Evolutionary conservation across 2,113 vertebrate species (phyloP), one percentile per base, ranked within the genome.

Genomic region (Montifringilla adamsi): DNA sequence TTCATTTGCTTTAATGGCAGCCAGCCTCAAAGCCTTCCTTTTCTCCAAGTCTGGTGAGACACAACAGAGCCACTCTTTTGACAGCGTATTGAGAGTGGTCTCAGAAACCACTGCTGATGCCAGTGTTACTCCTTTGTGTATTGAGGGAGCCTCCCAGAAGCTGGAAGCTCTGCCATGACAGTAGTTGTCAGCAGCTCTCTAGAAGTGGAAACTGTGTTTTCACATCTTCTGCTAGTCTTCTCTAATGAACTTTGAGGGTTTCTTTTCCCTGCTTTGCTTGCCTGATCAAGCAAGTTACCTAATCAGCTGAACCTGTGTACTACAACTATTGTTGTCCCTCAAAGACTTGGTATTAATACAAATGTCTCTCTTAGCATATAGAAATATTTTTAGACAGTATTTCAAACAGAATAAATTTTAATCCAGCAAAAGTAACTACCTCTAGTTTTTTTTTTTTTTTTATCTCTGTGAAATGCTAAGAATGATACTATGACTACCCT

Each of bases 1-100:
- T 77, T 16, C 4, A 15, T 90, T 94, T 88, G 35, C n/a, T 85
- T 85, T 58, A 73, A 77, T 28, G 43, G n/a, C 63, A 95, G 41
- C n/a, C 59, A 81, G 4, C 6, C 33, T 77, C 63, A 90, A 90
- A 90, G 22, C 10, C 39, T 35, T 66, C 53, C 28, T 66, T 75
- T 28, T 68, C 50, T 68, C 23, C 58, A 33, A 43, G 18, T 44
- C 37, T 75, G 35, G 22, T 11, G 50, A 55, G 49, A 66, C 44
- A 56, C 17, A 60, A 16, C n/a, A 89, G 49, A 87, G 58, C 22
- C 10, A 2, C 31, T 87, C n/a, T 63, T 58, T 47, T 5, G 2
- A 9, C 30, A 58, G 19, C 2, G 14, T 18, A 19, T 13, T 62
- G 46, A 0, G 0, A 80, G 43, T 0, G 1, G 20, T 46, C 30